phyloP scores from a whole-genome alignment of 2,797 vertebrate species.

The Darevskia mixta region DNA sequence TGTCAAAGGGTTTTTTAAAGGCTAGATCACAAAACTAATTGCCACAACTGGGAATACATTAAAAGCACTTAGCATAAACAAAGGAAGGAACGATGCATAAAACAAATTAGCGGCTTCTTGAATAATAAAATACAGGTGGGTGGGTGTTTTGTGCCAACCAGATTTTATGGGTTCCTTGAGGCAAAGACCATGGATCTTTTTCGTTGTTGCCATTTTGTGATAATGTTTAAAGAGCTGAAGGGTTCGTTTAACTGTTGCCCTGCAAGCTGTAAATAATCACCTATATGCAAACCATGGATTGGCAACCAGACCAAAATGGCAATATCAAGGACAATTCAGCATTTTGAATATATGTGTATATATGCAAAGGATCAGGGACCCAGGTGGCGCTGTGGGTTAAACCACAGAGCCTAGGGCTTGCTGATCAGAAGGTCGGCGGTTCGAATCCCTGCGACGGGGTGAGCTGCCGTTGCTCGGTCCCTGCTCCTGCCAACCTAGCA shows the following conservation, averaged over 20 bases:
- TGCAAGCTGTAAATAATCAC: slow-evolving; percentile 4
- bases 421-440: no score
- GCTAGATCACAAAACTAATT: slow-evolving; percentile 43
- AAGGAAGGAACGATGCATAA: slow-evolving; percentile 6
- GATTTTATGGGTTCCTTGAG: slow-evolving; percentile 10
- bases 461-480: no score
- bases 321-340: neutral
- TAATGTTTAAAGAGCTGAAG: neutral
- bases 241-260: neutral
- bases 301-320: neutral
- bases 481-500: no score
- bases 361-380: neutral
- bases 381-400: no score
- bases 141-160: neutral
- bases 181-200: slow-evolving; percentile 4
- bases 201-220: neutral
- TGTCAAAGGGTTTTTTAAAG: slow-evolving; percentile 30
- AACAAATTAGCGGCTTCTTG: slow-evolving; percentile 17
- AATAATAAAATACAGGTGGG: neutral
- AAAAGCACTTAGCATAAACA: slow-evolving; percentile 30
- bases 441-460: no score
- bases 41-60: neutral
- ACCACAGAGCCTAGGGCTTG: no score
- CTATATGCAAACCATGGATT: neutral
- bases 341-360: neutral